phyloP scores from a whole-genome alignment of 2,888 invertebrate genomes.

The Apamea crenata region DNA sequence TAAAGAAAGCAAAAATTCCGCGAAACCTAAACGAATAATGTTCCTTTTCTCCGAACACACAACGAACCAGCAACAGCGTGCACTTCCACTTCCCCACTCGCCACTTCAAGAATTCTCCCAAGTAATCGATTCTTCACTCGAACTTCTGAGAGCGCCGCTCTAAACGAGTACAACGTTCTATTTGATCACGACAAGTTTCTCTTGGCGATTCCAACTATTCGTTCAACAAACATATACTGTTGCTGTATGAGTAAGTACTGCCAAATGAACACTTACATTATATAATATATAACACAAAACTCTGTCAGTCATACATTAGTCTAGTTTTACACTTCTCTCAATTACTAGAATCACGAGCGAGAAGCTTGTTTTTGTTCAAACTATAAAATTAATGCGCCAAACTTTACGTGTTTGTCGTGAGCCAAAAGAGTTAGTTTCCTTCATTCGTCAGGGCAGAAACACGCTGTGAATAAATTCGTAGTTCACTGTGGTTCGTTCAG shows the following conservation, averaged over 20 bases:
- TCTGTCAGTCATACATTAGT: slow-evolving; percentile 26
- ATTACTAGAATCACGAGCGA: slow-evolving; percentile 47
- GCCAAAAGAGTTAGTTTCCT: slow-evolving; percentile 58
- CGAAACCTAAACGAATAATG: slow-evolving; percentile 20
- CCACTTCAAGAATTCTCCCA: slow-evolving; percentile 36
- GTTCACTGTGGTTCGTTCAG: slow-evolving; percentile 61
- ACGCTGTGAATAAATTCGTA: slow-evolving; percentile 60
- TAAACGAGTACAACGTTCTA: slow-evolving; percentile 46
- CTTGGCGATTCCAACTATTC: slow-evolving; percentile 35
- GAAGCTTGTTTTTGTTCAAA: slow-evolving; percentile 52
- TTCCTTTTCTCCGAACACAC: slow-evolving; percentile 14
- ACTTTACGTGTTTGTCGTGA: slow-evolving; percentile 53
- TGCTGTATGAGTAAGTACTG: slow-evolving; percentile 13
- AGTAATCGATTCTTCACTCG: slow-evolving; percentile 61
- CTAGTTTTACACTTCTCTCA: slow-evolving; percentile 51
- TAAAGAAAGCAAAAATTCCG: neutral
- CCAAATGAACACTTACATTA: slow-evolving; percentile 34
- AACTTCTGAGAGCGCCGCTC: slow-evolving; percentile 47
- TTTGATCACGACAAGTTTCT: slow-evolving; percentile 53
- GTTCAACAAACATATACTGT: slow-evolving; percentile 29
- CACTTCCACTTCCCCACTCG: slow-evolving; percentile 27
- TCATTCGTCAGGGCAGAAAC: slow-evolving; percentile 48
- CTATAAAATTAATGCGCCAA: slow-evolving; percentile 57
- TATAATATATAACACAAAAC: slow-evolving; percentile 12
- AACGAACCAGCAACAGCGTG: slow-evolving; percentile 23